Percentiles rank a stretch among this genome's conserved stretches.
Evolutionary conservation across 2,888 invertebrate species (phyloP).

Genomic region (Ophion obscuratus): DNA sequence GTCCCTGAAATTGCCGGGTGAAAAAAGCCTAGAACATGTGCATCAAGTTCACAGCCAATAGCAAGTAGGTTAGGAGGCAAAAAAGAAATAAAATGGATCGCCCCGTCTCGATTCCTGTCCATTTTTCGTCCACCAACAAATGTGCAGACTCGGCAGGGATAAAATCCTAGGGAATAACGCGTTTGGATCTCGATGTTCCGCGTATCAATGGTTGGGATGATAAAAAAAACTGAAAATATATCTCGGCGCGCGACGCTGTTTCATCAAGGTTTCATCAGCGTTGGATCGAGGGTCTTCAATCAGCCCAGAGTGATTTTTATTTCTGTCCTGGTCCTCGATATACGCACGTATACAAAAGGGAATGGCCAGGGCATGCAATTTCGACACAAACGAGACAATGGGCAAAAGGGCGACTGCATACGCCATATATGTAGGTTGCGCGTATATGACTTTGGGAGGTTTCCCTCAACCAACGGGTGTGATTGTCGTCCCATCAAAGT

Average conservation of each 20-base stretch:
- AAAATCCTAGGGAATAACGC: neutral
- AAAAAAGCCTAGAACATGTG: neutral
- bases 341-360: slow-evolving; percentile 6
- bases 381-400: slow-evolving; percentile 79
- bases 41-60: neutral
- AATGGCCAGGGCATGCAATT: slow-evolving; percentile 76
- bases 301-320: slow-evolving; percentile 81
- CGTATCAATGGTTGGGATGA: slow-evolving; percentile 1
- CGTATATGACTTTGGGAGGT: slow-evolving; percentile 33
- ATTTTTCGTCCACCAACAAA: neutral
- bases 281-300: slow-evolving; percentile 69
- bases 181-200: neutral
- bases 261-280: slow-evolving; percentile 43
- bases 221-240: slow-evolving; percentile 21
- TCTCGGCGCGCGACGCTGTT: slow-evolving; percentile 2
- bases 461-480: slow-evolving; percentile 76
- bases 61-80: neutral
- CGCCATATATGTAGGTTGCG: slow-evolving; percentile 24
- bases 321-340: slow-evolving; percentile 73
- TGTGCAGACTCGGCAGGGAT: neutral
- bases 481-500: slow-evolving; percentile 83
- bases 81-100: neutral
- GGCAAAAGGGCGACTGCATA: slow-evolving; percentile 66
- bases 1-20: neutral
- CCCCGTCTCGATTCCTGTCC: neutral